Conservation (phyloP, 1,140 invertebrate genomes). For the Delia radicum region DNA sequence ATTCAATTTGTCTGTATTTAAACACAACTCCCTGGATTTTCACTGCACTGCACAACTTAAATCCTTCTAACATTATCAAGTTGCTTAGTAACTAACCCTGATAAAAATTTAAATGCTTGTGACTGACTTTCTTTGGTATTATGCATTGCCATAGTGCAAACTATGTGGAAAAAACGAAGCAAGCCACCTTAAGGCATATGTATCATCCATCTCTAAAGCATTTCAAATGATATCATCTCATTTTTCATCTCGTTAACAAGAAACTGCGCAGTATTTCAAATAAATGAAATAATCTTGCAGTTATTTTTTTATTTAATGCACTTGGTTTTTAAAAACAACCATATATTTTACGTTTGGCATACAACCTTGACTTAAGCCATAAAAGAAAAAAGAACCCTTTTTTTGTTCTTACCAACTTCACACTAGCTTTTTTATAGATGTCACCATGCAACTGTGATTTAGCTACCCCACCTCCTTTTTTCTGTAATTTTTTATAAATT, state of each 20-base stretch:
- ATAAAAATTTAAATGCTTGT: constrained; percentile 6
- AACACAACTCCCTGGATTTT: no score
- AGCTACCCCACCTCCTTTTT: background rate
- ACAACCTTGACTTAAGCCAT: background rate
- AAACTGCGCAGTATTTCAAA: background rate
- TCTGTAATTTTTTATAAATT: background rate
- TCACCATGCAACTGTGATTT: background rate
- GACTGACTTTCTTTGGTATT: background rate
- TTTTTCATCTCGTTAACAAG: background rate
- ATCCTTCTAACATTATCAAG: background rate
- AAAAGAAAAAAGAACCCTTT: background rate
- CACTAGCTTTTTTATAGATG: background rate
- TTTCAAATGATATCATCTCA: constrained; percentile 2
- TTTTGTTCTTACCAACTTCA: background rate
- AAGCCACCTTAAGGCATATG: background rate
- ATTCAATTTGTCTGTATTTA: no score
- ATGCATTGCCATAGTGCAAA: background rate
- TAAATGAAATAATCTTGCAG: background rate
- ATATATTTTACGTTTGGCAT: background rate
- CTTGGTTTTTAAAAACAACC: background rate
- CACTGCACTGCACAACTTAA: background rate
- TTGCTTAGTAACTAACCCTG: constrained; percentile 21
- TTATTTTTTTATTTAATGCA: background rate
- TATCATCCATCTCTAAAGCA: background rate
- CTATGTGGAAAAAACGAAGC: no score